These are phyloP conservation scores for Acleris cristana DNA, from an alignment of 2,888 invertebrate species.

Conservation along the genomic window DNA sequence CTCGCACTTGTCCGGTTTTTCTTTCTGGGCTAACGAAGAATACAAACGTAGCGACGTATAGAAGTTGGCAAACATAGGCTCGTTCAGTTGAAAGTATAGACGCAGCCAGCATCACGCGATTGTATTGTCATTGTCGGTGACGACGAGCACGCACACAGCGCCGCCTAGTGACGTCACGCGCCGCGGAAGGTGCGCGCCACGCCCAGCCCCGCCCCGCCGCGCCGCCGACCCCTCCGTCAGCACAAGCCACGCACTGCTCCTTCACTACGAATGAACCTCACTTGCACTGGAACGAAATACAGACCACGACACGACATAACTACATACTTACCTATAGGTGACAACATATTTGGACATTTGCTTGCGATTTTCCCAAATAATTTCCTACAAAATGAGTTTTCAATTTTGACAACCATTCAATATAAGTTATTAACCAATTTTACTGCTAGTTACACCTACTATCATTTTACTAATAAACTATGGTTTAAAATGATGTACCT, in stretches of 20 bases:
- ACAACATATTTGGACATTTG: background rate
- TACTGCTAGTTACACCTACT: too few relatives aligned
- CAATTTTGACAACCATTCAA: too few relatives aligned
- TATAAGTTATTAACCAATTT: too few relatives aligned
- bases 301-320: slow-evolving; percentile 6
- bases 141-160: slow-evolving; percentile 8
- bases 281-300: slow-evolving; percentile 11
- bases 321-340: background rate
- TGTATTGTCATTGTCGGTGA: background rate
- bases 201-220: slow-evolving; percentile 74
- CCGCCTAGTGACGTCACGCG: slow-evolving; percentile 59
- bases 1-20: too few relatives aligned
- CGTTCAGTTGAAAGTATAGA: background rate
- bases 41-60: too few relatives aligned
- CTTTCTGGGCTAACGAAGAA: too few relatives aligned
- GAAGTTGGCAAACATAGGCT: too few relatives aligned
- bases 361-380: too few relatives aligned
- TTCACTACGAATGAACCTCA: slow-evolving; percentile 8
- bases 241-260: slow-evolving; percentile 18
- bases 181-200: slow-evolving; percentile 55
- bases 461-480: too few relatives aligned
- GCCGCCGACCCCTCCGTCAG: slow-evolving; percentile 38
- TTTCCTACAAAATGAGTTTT: too few relatives aligned
- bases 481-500: too few relatives aligned
- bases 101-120: background rate